Evolutionary conservation across 2,888 invertebrate species (phyloP), one percentile per base, ranked within the genome.

Genomic region (Thera britannica): DNA sequence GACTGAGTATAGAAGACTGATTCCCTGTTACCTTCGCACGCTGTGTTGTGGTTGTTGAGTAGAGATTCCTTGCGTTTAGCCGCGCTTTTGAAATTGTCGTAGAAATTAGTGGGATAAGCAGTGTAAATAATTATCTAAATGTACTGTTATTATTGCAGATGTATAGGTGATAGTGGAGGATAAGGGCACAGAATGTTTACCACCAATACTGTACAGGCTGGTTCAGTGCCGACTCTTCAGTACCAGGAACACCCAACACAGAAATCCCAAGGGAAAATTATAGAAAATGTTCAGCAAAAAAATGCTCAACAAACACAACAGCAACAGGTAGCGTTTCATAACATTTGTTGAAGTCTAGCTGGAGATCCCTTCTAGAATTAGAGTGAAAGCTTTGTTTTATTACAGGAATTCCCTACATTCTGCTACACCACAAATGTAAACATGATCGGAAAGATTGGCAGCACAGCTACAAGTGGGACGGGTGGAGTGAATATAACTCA

Each of bases 401-500:
- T 82, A 59, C 79, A 95, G 92, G 96, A 96, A 63, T 96, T 95
- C 78, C 96, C 96, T 52, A 96, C 96, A 74, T 96, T 96, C 86
- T 96, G 96, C 80, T 96, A 96, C 79, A 95, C 94, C 71, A 95
- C 94, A 89, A 95, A 95, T 85, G 95, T 96, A 9, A 96, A 95
- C 80, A 95, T 95, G 95, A 95, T 96, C 74, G 95, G 95, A 59
- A 95, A 95, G 88, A 90, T 96, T 70, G 93, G 94, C 9, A 87
- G 90, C 56, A 92, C 88, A 12, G 80, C 90, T 59, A 85, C 91
- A 71, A 86, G 83, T 70, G 89, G 88, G 0, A 77, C 90, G 6
- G 90, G 90, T 2, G 96, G 95, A 36, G 96, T 96, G 0, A 96
- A 96, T 84, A 95, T 96, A 87, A 96, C 96, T 1, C 96, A 96